phyloP scores from a whole-genome alignment of 2,888 invertebrate species.

The Cosmia trapezina region DNA sequence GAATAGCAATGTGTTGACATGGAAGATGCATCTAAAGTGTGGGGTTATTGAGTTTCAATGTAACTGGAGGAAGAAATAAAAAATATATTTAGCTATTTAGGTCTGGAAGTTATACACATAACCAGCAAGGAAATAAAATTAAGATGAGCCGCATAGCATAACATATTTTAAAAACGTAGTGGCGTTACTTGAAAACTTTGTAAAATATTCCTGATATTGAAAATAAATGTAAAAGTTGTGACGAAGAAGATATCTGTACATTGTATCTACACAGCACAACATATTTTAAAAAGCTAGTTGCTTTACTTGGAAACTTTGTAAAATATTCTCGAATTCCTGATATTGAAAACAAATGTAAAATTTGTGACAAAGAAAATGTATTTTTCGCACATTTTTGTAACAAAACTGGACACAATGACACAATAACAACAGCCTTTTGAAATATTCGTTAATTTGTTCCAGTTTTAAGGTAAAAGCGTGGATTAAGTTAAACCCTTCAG shows the following conservation, averaged over 20 bases:
- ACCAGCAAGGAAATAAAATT: neutral
- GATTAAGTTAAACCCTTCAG: slow-evolving; percentile 49
- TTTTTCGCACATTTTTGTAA: neutral
- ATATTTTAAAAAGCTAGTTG: neutral
- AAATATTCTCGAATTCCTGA: neutral
- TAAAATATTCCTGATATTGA: neutral
- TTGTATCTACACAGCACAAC: neutral
- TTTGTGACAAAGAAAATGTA: neutral
- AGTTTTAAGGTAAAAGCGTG: slow-evolving; percentile 25
- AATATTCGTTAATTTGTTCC: slow-evolving; percentile 18
- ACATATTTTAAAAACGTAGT: neutral
- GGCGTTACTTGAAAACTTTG: neutral
- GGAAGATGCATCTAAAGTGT: slow-evolving; percentile 18
- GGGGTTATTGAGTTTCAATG: slow-evolving; percentile 12
- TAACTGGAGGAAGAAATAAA: neutral
- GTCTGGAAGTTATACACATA: neutral
- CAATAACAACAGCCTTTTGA: neutral
- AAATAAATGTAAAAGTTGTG: too few species aligned
- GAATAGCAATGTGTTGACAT: slow-evolving; percentile 41
- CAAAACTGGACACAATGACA: neutral
- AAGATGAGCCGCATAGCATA: neutral
- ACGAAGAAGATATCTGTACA: too few species aligned
- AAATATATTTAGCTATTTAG: neutral
- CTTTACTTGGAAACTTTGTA: neutral
- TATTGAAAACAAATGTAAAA: neutral